These are phyloP conservation scores for Merodon equestris DNA, from an alignment of 2,888 invertebrate species.

Conservation along the genomic window DNA sequence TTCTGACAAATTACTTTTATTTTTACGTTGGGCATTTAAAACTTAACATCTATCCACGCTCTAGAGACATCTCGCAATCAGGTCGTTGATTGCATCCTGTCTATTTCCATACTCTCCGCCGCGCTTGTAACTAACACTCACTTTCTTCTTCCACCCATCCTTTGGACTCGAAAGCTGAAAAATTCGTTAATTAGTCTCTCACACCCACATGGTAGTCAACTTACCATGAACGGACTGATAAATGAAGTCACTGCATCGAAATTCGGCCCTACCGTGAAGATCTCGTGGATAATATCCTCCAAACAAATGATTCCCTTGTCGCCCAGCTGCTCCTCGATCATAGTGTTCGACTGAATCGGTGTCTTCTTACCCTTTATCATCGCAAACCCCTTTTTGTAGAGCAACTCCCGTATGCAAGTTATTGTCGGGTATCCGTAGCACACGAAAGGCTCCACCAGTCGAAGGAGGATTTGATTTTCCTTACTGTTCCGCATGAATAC, in stretches of 20 bases:
- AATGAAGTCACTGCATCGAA: constrained; percentile 75
- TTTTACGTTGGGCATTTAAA: not conserved
- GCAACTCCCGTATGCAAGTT: constrained; percentile 76
- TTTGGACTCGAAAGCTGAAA: constrained; percentile 76
- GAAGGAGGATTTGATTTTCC: constrained; percentile 76
- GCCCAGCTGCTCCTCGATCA: constrained; percentile 78
- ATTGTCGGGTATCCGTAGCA: constrained; percentile 76
- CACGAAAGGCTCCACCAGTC: constrained; percentile 78
- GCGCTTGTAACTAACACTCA: constrained; percentile 75
- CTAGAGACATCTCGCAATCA: constrained; percentile 77
- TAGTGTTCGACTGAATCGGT: constrained; percentile 77
- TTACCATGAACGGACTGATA: constrained; percentile 78
- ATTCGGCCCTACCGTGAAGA: constrained; percentile 77
- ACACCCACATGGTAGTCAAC: constrained; percentile 13
- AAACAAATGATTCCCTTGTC: constrained; percentile 78
- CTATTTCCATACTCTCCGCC: constrained; percentile 79
- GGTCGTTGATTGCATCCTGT: constrained; percentile 75
- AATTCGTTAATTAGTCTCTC: not conserved
- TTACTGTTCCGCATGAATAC: constrained; percentile 76
- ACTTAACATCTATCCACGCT: constrained; percentile 46
- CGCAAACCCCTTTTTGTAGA: constrained; percentile 78
- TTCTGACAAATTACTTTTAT: constrained; percentile 28
- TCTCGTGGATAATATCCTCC: constrained; percentile 78
- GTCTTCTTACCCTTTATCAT: constrained; percentile 75
- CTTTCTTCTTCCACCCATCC: constrained; percentile 78